Base-by-base conservation (phyloP, 2,797 vertebrate genomes). In the Hephaestus fuliginosus region DNA sequence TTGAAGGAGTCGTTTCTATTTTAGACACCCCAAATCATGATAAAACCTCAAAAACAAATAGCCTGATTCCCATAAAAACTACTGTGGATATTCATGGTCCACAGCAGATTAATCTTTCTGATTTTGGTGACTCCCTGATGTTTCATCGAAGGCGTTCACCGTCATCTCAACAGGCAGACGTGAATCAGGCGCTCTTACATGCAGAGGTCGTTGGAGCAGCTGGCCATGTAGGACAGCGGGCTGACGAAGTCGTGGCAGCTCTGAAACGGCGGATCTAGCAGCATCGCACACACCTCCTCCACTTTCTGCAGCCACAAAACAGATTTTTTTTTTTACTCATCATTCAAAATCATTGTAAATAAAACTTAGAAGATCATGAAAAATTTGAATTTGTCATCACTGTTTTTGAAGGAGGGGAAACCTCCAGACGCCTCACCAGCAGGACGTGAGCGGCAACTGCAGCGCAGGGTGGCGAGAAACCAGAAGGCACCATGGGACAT, bases 131-230 rank as follows among this genome's bases (percentile, higher is more conserved):
- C 51, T 48, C 4, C 28, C 36, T 58, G 39, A n/a, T 2, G n/a
- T 74, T 65, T 56, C 20, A 3, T 53, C 7, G 11, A 4, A 57
- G 18, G 22, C 44, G 30, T 33, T 33, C 44, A 2, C 2, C 33
- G 44, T 33, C 7, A 2, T 69, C 8, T 60, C 33, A 20, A 12
- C 36, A 20, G 46, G 15, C 14, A 14, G 20, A 62, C 70, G 1
- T 67, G 41, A 43, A 44, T 61, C 11, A 0, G 52, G 17, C 11
- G 30, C 15, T 90, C 97, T 98, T 95, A 99, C 98, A 93, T 95
- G 93, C 98, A 99, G 81, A 99, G 96, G 86, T 99, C 98, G 4
- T 97, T 99, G 85, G 96, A 96, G 91, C 98, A 99, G 94, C 97
- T 97, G 88, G 98, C 97, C 92, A 97, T 96, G 90, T 96, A 99